These are phyloP conservation scores for Lapara coniferarum DNA, from an alignment of 2,888 invertebrate genomes.

Conservation along the genomic window DNA sequence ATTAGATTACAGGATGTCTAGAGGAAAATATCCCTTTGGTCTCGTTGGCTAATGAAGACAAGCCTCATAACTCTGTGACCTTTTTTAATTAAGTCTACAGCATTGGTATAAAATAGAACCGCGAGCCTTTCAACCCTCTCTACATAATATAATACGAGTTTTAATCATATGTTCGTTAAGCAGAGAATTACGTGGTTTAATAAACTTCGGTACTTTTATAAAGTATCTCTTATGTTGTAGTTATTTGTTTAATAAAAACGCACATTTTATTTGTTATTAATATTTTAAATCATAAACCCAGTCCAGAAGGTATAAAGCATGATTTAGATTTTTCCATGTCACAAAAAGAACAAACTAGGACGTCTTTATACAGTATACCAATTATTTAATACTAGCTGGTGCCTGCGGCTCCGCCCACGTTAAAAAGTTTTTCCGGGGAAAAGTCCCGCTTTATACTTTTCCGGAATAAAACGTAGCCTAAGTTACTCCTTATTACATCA, in stretches of 20 bases:
- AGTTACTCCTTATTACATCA: no score
- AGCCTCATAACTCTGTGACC: constrained; percentile 49
- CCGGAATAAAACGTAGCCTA: no score
- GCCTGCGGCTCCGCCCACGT: no score
- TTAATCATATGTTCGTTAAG: constrained; percentile 17
- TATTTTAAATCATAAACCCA: no score
- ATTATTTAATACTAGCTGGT: not conserved
- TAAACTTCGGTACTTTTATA: not conserved
- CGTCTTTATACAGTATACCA: not conserved
- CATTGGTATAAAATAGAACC: constrained; percentile 25
- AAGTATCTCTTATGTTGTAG: not conserved
- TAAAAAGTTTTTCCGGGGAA: no score
- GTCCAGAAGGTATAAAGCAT: no score
- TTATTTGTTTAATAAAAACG: not conserved
- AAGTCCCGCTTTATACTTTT: no score
- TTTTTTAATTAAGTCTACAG: constrained; percentile 56
- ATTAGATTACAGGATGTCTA: constrained; percentile 53
- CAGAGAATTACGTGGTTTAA: constrained; percentile 1
- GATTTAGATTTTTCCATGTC: no score
- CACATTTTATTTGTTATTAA: not conserved
- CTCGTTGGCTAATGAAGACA: constrained; percentile 53
- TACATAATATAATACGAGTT: not conserved
- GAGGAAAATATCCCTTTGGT: constrained; percentile 49
- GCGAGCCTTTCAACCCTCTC: not conserved
- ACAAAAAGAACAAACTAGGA: no score